These are phyloP conservation scores for Percina caprodes DNA, from an alignment of 2,113 vertebrate genomes.

Conservation along the genomic window DNA sequence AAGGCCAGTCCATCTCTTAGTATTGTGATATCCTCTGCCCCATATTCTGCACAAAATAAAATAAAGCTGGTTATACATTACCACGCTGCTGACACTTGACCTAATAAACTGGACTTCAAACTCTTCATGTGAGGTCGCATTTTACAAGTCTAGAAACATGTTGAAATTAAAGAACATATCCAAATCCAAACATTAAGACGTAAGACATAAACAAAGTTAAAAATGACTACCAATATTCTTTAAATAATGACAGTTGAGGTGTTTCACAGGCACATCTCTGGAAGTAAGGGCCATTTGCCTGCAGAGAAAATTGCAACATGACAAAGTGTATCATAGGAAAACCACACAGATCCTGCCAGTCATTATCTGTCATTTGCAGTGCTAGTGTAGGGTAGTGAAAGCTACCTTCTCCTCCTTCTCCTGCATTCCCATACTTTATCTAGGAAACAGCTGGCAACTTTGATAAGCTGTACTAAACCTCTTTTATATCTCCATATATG, in stretches of 20 bases:
- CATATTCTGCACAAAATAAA: constrained; percentile 54
- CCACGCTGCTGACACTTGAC: constrained; percentile 18
- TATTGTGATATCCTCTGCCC: constrained; percentile 71
- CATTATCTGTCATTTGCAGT: not conserved
- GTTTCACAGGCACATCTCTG: constrained; percentile 60
- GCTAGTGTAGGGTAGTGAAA: too few species aligned
- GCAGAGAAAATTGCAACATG: constrained; percentile 12
- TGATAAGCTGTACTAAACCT: not conserved
- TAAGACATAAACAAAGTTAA: not conserved
- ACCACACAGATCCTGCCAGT: not conserved
- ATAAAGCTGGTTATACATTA: not conserved
- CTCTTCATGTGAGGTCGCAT: constrained; percentile 4
- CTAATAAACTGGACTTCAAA: constrained; percentile 39
- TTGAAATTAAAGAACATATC: not conserved
- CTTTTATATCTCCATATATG: too few species aligned
- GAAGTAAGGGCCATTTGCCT: constrained; percentile 43
- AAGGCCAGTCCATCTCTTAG: constrained; percentile 69
- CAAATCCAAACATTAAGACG: not conserved
- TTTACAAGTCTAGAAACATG: not conserved
- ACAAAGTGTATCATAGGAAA: not conserved
- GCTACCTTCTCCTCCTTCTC: too few species aligned
- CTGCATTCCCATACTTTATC: not conserved
- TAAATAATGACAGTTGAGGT: constrained; percentile 59
- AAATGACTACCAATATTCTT: constrained; percentile 50
- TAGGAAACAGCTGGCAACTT: too few species aligned